These are phyloP conservation scores for Scleropages formosus DNA, from an alignment of 2,797 vertebrate genomes.

Conservation along the genomic window DNA sequence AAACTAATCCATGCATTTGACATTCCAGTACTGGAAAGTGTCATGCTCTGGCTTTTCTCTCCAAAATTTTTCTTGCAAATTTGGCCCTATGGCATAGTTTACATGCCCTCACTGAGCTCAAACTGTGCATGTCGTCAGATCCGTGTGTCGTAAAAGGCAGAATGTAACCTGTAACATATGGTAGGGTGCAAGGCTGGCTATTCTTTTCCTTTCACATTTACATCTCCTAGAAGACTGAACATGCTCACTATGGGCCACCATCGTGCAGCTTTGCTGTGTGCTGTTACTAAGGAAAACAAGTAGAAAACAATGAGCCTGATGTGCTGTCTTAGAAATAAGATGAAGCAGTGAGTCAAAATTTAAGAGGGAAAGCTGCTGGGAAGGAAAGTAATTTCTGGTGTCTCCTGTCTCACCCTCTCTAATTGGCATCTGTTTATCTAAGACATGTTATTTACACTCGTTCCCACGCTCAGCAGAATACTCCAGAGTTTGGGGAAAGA, in stretches of 20 bases:
- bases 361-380: slow-evolving; percentile 33
- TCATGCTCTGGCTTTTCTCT: background rate
- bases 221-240: too few relatives aligned
- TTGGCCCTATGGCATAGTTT: too few relatives aligned
- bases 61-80: too few relatives aligned
- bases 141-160: background rate
- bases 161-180: background rate
- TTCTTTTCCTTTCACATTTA: background rate
- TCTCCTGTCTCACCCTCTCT: slow-evolving; percentile 40
- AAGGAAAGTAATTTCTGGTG: slow-evolving; percentile 35
- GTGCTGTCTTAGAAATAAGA: background rate
- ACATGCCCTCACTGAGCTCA: too few relatives aligned
- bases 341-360: slow-evolving; percentile 30
- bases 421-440: slow-evolving; percentile 42
- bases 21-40: background rate
- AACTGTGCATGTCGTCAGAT: too few relatives aligned
- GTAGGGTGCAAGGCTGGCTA: background rate
- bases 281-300: background rate
- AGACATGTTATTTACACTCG: slow-evolving; percentile 21
- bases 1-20: background rate
- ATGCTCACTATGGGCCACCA: too few relatives aligned
- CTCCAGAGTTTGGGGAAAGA: background rate
- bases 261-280: too few relatives aligned
- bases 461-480: slow-evolving; percentile 36
- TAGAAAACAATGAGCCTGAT: background rate